Percentiles rank a stretch among this genome's conserved stretches.
phyloP scores from a whole-genome alignment of 2,113 vertebrate genomes.

The Oophaga pumilio region DNA sequence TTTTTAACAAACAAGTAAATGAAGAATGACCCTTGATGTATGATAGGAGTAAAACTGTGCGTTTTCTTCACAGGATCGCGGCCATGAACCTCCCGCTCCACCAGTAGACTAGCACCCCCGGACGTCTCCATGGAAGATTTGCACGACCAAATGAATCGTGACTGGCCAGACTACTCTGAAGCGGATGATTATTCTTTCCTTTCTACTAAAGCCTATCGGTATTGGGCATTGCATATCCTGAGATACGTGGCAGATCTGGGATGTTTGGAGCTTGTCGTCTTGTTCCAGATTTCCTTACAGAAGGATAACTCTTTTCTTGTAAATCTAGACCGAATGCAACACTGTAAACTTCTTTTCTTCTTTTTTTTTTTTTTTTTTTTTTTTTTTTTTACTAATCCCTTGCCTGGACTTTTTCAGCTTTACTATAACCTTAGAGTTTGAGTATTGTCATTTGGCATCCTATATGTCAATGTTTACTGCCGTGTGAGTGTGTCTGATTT shows the following conservation, averaged over 20 bases:
- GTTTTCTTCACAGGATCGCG: slow-evolving; percentile 65
- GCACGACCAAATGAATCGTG: slow-evolving; percentile 74
- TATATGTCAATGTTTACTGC: background rate
- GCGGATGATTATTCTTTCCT: slow-evolving; percentile 61
- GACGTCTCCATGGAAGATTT: slow-evolving; percentile 64
- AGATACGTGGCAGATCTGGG: background rate
- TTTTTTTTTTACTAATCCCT: background rate
- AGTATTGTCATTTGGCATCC: background rate
- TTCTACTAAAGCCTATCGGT: slow-evolving; percentile 63
- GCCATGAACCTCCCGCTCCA: slow-evolving; percentile 87
- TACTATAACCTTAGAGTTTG: slow-evolving; percentile 6
- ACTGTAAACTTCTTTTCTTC: background rate
- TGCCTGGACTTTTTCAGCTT: slow-evolving; percentile 34
- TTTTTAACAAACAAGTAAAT: too few species aligned
- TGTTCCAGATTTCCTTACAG: background rate
- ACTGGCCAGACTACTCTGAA: slow-evolving; percentile 73
- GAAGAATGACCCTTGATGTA: too few species aligned
- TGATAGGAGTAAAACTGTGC: background rate
- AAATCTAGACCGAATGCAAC: background rate
- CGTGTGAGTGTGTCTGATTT: background rate
- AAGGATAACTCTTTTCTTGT: background rate
- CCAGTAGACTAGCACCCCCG: slow-evolving; percentile 83
- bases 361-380: background rate
- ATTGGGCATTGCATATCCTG: background rate
- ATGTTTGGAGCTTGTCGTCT: background rate